Evolutionary conservation across 2,113 vertebrate genomes (phyloP).

Genomic region (Microtus richardsoni): DNA sequence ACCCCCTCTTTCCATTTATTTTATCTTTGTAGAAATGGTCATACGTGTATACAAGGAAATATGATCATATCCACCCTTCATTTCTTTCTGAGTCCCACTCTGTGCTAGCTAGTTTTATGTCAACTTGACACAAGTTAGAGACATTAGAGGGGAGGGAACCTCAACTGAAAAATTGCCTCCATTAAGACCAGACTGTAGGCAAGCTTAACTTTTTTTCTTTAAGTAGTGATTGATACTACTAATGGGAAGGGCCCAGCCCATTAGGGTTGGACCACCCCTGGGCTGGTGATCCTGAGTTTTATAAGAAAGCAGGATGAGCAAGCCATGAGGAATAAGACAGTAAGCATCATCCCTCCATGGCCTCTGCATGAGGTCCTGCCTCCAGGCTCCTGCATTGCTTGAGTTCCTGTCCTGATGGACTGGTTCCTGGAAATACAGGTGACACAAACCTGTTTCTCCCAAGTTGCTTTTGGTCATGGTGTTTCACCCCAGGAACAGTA

Average conservation of each 20-base stretch:
- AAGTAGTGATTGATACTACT: background rate
- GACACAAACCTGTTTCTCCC: background rate
- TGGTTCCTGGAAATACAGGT: background rate
- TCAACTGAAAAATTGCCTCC: background rate
- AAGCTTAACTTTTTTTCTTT: background rate
- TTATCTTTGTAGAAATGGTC: background rate
- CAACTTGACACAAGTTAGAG: background rate
- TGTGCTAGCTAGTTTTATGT: background rate
- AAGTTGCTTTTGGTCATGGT: background rate
- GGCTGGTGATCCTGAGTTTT: background rate
- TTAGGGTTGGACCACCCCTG: background rate
- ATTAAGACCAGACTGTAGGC: background rate
- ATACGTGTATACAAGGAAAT: background rate
- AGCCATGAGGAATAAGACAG: background rate
- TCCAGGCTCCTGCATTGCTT: background rate
- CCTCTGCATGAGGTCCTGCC: background rate
- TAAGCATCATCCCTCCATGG: background rate
- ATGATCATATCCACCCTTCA: background rate
- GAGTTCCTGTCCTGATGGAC: background rate
- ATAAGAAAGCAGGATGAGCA: background rate
- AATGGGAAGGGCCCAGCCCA: background rate
- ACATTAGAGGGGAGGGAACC: background rate
- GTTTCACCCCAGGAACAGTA: background rate
- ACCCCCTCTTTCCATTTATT: background rate
- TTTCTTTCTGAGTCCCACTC: background rate